These are phyloP conservation scores for Camponotus fellah DNA, from an alignment of 2,888 invertebrate species.

Conservation along the genomic window DNA sequence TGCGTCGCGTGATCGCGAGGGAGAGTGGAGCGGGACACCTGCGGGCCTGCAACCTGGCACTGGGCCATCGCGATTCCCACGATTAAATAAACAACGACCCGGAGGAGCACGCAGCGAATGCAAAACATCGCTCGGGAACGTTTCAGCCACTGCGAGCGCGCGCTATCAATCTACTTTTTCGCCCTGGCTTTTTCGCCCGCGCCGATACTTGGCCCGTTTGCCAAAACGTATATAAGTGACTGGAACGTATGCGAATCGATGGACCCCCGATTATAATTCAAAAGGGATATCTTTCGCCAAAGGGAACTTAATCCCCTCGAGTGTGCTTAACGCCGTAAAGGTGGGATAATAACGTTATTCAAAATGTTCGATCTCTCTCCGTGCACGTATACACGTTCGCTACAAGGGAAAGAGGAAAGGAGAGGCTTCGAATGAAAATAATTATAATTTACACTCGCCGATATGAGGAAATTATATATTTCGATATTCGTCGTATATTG, in stretches of 20 bases:
- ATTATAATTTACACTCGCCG: slow-evolving; percentile 23
- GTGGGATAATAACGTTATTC: slow-evolving; percentile 1
- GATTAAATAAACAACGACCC: slow-evolving; percentile 64
- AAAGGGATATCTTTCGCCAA: slow-evolving; percentile 26
- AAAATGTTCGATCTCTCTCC: background rate
- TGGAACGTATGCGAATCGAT: slow-evolving; percentile 47
- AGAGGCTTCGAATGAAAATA: slow-evolving; percentile 12
- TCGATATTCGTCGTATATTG: background rate
- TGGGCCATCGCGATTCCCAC: slow-evolving; percentile 59
- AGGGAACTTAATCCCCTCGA: slow-evolving; percentile 25
- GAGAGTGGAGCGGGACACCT: slow-evolving; percentile 10
- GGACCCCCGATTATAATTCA: slow-evolving; percentile 49
- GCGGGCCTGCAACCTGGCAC: slow-evolving; percentile 48
- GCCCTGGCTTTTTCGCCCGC: slow-evolving; percentile 24
- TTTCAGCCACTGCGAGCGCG: slow-evolving; percentile 1
- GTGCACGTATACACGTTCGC: background rate
- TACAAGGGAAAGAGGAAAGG: background rate
- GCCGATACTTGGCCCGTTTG: slow-evolving; percentile 37
- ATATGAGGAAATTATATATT: slow-evolving; percentile 3
- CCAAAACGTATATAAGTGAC: slow-evolving; percentile 52
- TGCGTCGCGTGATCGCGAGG: slow-evolving; percentile 52
- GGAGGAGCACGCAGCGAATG: slow-evolving; percentile 36
- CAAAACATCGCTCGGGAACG: slow-evolving; percentile 44
- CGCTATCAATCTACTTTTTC: slow-evolving; percentile 46
- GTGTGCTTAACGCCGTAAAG: slow-evolving; percentile 30